Percentiles rank a stretch among this genome's conserved stretches.
Conservation (phyloP, 2,113 vertebrate genomes). For the Collichthys lucidus region DNA sequence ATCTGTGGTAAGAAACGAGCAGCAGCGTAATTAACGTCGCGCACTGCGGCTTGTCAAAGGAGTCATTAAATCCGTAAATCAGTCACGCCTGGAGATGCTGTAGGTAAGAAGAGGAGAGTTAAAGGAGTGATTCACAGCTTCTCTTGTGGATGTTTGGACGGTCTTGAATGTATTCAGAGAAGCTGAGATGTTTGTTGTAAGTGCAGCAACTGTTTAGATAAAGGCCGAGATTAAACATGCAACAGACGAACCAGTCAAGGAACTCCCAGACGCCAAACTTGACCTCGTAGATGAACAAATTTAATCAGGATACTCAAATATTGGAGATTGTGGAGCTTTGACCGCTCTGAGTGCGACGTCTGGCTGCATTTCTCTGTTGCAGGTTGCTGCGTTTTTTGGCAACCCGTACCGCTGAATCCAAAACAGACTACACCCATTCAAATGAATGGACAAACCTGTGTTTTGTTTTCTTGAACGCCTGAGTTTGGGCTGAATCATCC, state of each 20-base stretch:
- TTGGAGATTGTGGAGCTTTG: neutral
- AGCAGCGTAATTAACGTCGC: constrained; percentile 42
- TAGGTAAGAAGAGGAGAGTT: constrained; percentile 3
- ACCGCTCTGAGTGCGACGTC: too few species aligned
- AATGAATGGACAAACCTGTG: too few species aligned
- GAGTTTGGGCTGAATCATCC: too few species aligned
- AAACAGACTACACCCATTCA: too few species aligned
- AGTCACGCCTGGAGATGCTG: neutral
- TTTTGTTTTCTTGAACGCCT: too few species aligned
- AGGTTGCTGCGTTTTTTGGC: too few species aligned
- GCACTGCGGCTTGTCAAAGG: constrained; percentile 38
- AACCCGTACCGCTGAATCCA: too few species aligned
- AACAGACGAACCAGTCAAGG: neutral
- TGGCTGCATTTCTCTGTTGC: too few species aligned
- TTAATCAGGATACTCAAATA: neutral
- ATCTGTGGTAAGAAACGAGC: constrained; percentile 55
- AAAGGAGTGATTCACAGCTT: neutral
- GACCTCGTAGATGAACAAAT: neutral
- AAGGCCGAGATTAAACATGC: neutral
- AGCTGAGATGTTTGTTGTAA: neutral
- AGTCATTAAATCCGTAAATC: constrained; percentile 52
- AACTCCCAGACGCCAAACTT: neutral
- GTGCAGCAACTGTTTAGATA: neutral
- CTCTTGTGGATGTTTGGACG: neutral
- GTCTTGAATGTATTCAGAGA: neutral